Percentiles rank a stretch among this genome's conserved stretches.
Evolutionary conservation across 2,113 vertebrate species (phyloP).

Genomic region (Lophius piscatorius): DNA sequence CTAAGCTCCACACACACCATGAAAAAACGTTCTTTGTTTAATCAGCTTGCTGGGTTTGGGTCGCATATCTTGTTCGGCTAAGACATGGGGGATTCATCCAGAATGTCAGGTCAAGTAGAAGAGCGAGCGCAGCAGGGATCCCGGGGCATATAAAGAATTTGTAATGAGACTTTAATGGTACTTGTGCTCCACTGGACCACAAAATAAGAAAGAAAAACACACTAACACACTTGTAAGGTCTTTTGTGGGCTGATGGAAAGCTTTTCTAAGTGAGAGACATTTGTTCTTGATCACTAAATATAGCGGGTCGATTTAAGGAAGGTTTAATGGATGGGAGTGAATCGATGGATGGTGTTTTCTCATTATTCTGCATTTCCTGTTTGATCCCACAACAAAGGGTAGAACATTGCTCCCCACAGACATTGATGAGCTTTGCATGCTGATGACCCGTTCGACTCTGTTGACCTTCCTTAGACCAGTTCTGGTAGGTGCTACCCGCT

Average conservation of each 20-base stretch:
- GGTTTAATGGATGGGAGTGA: neutral
- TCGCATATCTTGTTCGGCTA: constrained; percentile 12
- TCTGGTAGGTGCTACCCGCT: too few species aligned
- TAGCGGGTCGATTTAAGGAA: too few species aligned
- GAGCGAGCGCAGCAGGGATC: constrained; percentile 8
- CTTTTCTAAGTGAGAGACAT: neutral
- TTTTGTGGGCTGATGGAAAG: neutral
- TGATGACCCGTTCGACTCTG: too few species aligned
- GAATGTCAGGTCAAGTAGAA: neutral
- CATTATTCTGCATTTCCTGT: neutral
- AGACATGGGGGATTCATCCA: constrained; percentile 12
- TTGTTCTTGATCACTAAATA: neutral
- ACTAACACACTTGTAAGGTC: neutral
- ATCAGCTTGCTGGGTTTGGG: constrained; percentile 25
- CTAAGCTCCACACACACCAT: neutral
- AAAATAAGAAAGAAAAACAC: neutral
- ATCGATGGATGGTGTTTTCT: neutral
- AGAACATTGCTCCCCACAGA: too few species aligned
- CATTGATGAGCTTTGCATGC: too few species aligned
- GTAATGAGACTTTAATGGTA: constrained; percentile 20
- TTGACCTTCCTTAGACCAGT: too few species aligned
- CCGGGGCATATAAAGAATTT: constrained; percentile 18
- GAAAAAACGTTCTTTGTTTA: constrained; percentile 37
- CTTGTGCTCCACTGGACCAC: neutral
- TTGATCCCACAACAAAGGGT: too few species aligned